Conservation (phyloP, 2,797 vertebrate genomes). For the Adelosebastes latens region DNA sequence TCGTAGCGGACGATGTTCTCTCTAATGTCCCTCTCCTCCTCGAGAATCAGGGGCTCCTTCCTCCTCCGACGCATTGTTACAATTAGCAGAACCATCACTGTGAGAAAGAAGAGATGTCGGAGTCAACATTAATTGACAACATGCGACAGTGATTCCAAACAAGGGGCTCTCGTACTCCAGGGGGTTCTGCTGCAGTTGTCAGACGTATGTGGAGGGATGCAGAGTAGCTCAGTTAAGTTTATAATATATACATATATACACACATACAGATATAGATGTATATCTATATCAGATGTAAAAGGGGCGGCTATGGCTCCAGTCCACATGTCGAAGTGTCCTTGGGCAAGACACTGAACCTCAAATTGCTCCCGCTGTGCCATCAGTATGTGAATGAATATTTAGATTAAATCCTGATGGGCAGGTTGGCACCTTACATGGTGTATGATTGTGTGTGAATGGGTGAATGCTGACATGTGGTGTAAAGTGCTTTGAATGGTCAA, state of each 20-base stretch:
- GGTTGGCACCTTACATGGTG: no score
- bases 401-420: no score
- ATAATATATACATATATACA: neutral
- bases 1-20: conserved; percentile 97
- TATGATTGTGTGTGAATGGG: no score
- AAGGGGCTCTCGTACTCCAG: neutral
- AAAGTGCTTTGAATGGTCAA: no score
- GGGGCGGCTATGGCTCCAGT: no score
- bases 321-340: no score
- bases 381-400: no score
- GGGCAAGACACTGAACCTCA: no score
- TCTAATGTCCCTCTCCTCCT: conserved; percentile 93
- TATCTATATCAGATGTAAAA: no score
- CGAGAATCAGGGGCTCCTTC: conserved; percentile 94
- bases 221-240: neutral
- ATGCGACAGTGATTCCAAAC: neutral
- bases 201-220: neutral
- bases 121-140: conserved; percentile 13
- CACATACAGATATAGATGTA: no score
- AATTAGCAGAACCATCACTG: conserved; percentile 90
- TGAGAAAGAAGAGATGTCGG: conserved; percentile 16
- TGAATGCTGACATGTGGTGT: no score
- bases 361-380: no score
- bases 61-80: conserved; percentile 90
- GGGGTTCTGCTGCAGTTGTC: neutral